Evolutionary conservation across 2,797 vertebrate species (phyloP).

Genomic region (Threskiornis aethiopicus): DNA sequence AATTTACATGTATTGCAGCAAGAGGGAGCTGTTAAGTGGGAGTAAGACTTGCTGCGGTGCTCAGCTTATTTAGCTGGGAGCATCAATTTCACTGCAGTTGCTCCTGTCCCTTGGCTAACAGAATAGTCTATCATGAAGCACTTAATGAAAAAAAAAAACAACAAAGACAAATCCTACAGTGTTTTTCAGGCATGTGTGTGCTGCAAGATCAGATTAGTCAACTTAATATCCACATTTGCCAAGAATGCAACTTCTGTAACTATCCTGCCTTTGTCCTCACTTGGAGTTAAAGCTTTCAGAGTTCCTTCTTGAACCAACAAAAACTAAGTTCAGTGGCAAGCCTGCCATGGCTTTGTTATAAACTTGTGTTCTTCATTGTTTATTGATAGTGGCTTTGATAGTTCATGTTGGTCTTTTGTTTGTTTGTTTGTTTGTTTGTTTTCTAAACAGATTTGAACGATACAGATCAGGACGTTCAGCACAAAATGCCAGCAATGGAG

Average conservation of each 20-base stretch:
- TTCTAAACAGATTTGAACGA: constrained; percentile 86
- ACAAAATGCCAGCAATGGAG: constrained; percentile 91
- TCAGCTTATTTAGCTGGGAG: neutral
- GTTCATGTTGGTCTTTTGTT: neutral
- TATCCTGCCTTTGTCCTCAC: neutral
- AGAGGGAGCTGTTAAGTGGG: constrained; percentile 53
- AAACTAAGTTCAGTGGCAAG: neutral
- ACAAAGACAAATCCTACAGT: neutral
- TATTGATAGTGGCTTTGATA: neutral
- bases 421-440: neutral
- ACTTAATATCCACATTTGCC: neutral
- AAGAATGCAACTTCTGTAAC: neutral
- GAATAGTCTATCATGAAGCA: neutral
- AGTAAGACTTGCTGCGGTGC: neutral
- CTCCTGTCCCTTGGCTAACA: neutral
- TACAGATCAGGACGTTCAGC: constrained; percentile 88
- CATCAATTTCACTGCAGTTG: constrained; percentile 17
- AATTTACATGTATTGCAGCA: constrained; percentile 30
- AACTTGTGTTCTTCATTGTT: neutral
- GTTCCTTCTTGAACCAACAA: neutral
- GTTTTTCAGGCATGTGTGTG: neutral
- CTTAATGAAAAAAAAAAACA: neutral
- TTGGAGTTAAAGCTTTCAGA: neutral
- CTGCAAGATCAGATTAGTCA: neutral
- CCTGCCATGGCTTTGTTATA: neutral